Evolutionary conservation across 2,888 invertebrate genomes (phyloP), one percentile per base, ranked within the genome.

Genomic region (Amphipyra tragopoginis): DNA sequence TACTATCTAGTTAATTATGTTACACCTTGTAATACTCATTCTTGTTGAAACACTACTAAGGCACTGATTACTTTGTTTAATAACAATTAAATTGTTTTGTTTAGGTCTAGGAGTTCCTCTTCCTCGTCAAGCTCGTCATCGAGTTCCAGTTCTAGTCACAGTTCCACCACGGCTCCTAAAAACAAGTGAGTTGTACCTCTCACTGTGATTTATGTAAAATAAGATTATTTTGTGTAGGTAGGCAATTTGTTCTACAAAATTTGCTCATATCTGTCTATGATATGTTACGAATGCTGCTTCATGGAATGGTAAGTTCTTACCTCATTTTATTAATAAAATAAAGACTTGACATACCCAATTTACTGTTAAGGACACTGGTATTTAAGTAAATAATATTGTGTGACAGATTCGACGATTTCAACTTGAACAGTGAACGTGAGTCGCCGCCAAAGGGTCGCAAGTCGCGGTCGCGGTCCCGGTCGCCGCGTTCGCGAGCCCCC

Each of bases 381-480:
- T 36, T 36, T 57, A 43, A 38, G n/a, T 38, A 26, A 29, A 26
- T 6, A 33, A 44, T 51, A 11, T 63, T 40, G 21, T 75, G 36
- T 44, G 43, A 40, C 84, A 95, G 95, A 85, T 95, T 92, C 80
- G 95, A 95, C 82, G 95, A 95, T 80, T 95, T 95, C 87, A 94
- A 94, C 80, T 79, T 95, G 84, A 95, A 95, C 82, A 95, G 94
- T 80, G 95, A 95, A 84, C 92, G 93, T 13, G 94, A 93, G 79
- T 79, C 85, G 5, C 90, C 94, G 47, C 93, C 94, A 40, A 89
- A 88, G 64, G 82, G 81, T 5, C 87, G 88, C 59, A 88, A 87
- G 82, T 86, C 91, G 11, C 84, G 86, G 26, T 86, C 91, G 5
- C 77, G 84, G 38, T 86, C 90, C 10, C 82, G 89, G 2, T 89